Base-by-base conservation (phyloP, 2,797 vertebrate genomes). In the Neopelma chrysocephalum region DNA sequence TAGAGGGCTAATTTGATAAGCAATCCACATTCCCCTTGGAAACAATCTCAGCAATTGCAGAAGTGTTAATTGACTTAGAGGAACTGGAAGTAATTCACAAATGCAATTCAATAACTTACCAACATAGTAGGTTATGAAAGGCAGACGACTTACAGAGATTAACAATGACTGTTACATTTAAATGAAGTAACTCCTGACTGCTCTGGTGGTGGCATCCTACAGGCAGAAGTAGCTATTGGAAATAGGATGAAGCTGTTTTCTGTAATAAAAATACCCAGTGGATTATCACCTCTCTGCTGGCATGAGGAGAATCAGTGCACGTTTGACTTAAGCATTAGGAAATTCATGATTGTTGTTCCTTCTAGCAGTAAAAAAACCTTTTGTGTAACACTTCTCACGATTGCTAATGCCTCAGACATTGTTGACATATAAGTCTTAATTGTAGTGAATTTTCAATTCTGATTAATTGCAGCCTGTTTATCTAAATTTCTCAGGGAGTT, bases 51-150 rank as follows among this genome's bases (percentile, higher is more conserved):
- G 43, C 61, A 86, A 51, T 3, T 80, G n/a, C 21, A 62, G 38
- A 90, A 81, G 51, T 70, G 65, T 83, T 93, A 94, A 86, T 72
- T 88, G 77, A 66, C 47, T 94, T 54, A 27, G 27, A 83, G 23
- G 15, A 90, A 73, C 26, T 86, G 64, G 72, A 88, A 81, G 12
- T 62, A 62, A 77, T 80, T 85, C 8, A 80, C 8, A 11, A 92
- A 73, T 70, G 34, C 38, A 83, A 58, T 60, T 88, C 60, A 66
- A 23, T 62, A 90, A 62, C 16, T 86, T 56, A 82, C 15, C 8
- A 53, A 38, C 38, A 54, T 13, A 61, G 43, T 8, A 61, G 38
- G 12, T 88, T 92, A 73, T 73, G 57, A 82, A 85, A 80, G 36
- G 25, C 38, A 78, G 25, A 43, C 4, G 20, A 42, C 38, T 72